Evolutionary conservation across 1,140 invertebrate species (phyloP), one percentile per base, ranked within the genome.

Genomic region (Diploscapter pachys): DNA sequence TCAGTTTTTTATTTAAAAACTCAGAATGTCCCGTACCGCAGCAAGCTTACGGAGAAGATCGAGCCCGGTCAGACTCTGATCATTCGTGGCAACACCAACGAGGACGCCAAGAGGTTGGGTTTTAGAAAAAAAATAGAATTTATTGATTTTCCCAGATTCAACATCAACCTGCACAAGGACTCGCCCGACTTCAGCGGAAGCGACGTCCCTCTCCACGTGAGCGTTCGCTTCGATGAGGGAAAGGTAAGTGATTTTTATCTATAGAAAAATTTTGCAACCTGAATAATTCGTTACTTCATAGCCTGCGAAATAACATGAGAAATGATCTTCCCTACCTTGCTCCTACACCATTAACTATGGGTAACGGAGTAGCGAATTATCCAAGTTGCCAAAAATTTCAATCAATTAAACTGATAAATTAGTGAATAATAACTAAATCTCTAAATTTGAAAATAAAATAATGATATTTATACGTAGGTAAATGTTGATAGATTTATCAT

Each of bases 51-150:
- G 31, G 74, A 78, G 67, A 55, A 71, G 52, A 78, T 78, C 62
- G 77, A 78, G 69, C 77, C 77, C 50, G 77, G 77, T 53, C 77
- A 78, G 50, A 76, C 77, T 54, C 65, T 78, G 50, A 78, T 78
- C 66, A 76, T 78, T 51, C 70, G 75, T 50, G 77, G 77, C 66
- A 75, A 74, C 66, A 75, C 76, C 64, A 76, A 74, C 64, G 76
- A 78, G 4, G 76, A 78, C 9, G 59, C 72, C 65, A 74, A 78
- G 72, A 68, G 76, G 76, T 78, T 8, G 4, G 71, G 13, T n/a
- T 59, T 48, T 31, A 64, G 52, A 9, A 6, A 54, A 3, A 13
- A 67, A 66, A 31, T 66, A 11, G 11, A 66, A 66, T 11, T 66
- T 48, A 66, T 48, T 9, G 11, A 66, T 66, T 9, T 66, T 66